These are phyloP conservation scores for Bujurquina vittata DNA, from an alignment of 2,113 vertebrate genomes.

Conservation along the genomic window DNA sequence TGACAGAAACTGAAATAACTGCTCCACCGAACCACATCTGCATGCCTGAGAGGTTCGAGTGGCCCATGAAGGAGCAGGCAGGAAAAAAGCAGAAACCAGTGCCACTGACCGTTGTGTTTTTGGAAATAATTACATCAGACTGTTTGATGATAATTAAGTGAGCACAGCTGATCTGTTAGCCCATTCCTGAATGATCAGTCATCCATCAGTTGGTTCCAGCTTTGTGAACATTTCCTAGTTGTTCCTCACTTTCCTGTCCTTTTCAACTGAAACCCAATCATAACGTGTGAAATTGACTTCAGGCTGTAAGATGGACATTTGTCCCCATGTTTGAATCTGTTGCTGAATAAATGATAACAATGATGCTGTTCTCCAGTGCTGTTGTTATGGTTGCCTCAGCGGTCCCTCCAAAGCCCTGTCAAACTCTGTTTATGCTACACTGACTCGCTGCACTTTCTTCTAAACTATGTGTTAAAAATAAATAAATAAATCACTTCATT, in stretches of 20 bases:
- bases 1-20: not conserved
- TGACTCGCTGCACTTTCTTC: not conserved
- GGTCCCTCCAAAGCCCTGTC: not conserved
- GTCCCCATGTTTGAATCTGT: not conserved
- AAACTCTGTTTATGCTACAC: rapidly evolving
- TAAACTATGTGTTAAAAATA: not conserved
- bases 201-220: not conserved
- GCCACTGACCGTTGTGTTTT: not conserved
- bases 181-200: not conserved
- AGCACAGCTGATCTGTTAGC: not conserved
- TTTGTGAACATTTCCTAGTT: not conserved
- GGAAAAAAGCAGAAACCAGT: not conserved
- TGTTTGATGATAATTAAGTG: not conserved
- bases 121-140: not conserved
- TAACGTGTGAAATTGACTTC: not conserved
- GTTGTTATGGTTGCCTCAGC: not conserved
- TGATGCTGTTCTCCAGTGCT: not conserved
- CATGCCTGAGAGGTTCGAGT: not conserved
- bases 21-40: not conserved
- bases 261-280: not conserved
- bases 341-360: not conserved
- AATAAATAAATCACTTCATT: not conserved
- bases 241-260: not conserved
- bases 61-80: not conserved
- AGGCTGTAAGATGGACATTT: no score